Conservation (phyloP, 2,888 invertebrate genomes). For the Ochropleura leucogaster region DNA sequence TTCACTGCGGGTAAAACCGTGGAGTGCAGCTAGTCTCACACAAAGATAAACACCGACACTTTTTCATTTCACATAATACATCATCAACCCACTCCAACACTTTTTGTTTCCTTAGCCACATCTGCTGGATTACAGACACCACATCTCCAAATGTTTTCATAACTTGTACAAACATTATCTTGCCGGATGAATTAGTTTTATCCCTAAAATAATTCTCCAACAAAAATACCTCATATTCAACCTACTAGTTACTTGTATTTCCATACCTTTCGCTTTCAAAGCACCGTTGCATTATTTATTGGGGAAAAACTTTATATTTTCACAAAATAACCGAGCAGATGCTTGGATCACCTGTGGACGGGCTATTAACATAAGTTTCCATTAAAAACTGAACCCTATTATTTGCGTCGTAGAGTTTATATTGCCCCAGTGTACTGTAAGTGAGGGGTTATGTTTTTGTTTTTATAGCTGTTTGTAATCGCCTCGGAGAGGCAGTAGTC, state of each 20-base stretch:
- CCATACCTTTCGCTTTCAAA: slow-evolving; percentile 73
- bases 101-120: slow-evolving; percentile 67
- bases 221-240: slow-evolving; percentile 67
- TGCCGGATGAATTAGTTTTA: slow-evolving; percentile 74
- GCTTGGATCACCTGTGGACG: slow-evolving; percentile 85
- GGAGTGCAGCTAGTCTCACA: neutral
- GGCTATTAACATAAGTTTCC: slow-evolving; percentile 73
- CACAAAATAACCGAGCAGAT: slow-evolving; percentile 85
- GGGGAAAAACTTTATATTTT: slow-evolving; percentile 88
- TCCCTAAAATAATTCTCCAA: slow-evolving; percentile 73
- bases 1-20: no score
- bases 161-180: slow-evolving; percentile 73
- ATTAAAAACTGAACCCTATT: slow-evolving; percentile 73
- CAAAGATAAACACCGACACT: slow-evolving; percentile 24
- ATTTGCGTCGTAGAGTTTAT: slow-evolving; percentile 62
- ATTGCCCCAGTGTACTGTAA: slow-evolving; percentile 53
- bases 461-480: slow-evolving; percentile 81
- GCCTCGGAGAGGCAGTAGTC: slow-evolving; percentile 68
- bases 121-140: slow-evolving; percentile 72
- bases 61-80: slow-evolving; percentile 51
- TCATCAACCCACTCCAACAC: slow-evolving; percentile 46
- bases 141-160: slow-evolving; percentile 72
- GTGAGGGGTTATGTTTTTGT: slow-evolving; percentile 74
- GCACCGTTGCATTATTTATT: slow-evolving; percentile 88
- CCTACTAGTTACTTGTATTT: slow-evolving; percentile 68